phyloP scores from a whole-genome alignment of 2,113 vertebrate genomes.

The Rhynchomys soricoides region DNA sequence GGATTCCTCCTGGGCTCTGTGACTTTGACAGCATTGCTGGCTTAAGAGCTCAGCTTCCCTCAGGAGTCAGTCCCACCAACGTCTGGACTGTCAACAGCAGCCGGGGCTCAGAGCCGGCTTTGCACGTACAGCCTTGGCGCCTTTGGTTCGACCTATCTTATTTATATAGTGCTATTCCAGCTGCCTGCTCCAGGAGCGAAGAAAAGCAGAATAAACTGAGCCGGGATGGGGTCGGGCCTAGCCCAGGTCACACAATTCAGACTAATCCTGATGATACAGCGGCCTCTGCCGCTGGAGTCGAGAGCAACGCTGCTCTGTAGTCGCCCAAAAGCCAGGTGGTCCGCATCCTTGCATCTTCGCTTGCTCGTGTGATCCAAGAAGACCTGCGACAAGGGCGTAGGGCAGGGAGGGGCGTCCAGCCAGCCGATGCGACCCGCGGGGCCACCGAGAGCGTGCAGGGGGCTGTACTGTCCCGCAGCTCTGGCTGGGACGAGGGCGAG shows the following conservation, averaged over 20 bases:
- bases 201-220: slow-evolving; percentile 3
- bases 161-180: not conserved
- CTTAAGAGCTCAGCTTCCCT: not conserved
- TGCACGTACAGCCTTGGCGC: not conserved
- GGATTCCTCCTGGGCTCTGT: not conserved
- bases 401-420: not conserved
- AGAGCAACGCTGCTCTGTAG: not conserved
- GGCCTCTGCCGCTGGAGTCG: too few relatives aligned
- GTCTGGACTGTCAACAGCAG: not conserved
- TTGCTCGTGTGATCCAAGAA: not conserved
- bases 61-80: not conserved
- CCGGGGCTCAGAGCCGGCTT: not conserved
- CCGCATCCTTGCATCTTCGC: not conserved
- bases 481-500: not conserved
- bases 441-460: not conserved
- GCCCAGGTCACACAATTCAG: not conserved
- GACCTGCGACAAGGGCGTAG: not conserved
- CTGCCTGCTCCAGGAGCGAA: not conserved
- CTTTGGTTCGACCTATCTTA: not conserved
- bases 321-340: too few relatives aligned
- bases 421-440: too few relatives aligned
- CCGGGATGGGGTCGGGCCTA: not conserved
- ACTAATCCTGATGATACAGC: not conserved
- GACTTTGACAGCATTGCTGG: not conserved
- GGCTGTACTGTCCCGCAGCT: not conserved